Evolutionary conservation across 1,140 invertebrate species (phyloP), one percentile per base, ranked within the genome.

Genomic region (Drosophila insularis): DNA sequence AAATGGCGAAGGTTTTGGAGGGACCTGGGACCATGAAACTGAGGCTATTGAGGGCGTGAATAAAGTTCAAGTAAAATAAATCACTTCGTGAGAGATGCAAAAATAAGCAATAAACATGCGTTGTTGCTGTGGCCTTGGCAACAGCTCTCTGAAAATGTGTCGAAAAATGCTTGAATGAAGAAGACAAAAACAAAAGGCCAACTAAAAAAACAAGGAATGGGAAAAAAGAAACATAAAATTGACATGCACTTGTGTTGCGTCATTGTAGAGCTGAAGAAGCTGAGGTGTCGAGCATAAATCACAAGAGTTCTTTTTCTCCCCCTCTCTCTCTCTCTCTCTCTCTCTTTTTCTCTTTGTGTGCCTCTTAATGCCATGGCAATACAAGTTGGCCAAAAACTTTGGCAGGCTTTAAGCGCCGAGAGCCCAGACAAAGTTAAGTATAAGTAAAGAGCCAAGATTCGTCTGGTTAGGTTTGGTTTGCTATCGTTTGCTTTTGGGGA

Each of bases 231-330:
- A 58, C 27, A 43, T 37, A 61, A 67, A 81, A 50, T 71, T 56
- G 69, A 71, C 81, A 80, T 86, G 64, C 63, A 75, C 60, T 78
- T 69, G 40, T 68, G 66, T 35, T 60, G 68, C 71, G 68, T 71
- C 59, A 68, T 65, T 63, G 53, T 53, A 58, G 17, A 69, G 62
- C 55, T 50, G 43, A 7, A 4, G 58, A 58, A 63, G 62, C 63
- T 59, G 67, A 81, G 82, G 82, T 82, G 82, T 71, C 82, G 68
- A 71, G 75, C 79, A 86, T 86, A 86, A 81, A 82, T 86, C 79
- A 86, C 63, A 53, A 27, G 65, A 60, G 67, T 50, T 50, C 17
- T 50, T 19, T 46, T 14, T 40, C 39, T 40, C 37, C n/a, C 11
- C n/a, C n/a, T 40, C n/a, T 40, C 4, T 46, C 11, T 10, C 43